A percentile compares a stretch with the other conserved stretches of the same genome.
phyloP scores from a whole-genome alignment of 1,140 invertebrate genomes.

The Drosophila chauvacae region DNA sequence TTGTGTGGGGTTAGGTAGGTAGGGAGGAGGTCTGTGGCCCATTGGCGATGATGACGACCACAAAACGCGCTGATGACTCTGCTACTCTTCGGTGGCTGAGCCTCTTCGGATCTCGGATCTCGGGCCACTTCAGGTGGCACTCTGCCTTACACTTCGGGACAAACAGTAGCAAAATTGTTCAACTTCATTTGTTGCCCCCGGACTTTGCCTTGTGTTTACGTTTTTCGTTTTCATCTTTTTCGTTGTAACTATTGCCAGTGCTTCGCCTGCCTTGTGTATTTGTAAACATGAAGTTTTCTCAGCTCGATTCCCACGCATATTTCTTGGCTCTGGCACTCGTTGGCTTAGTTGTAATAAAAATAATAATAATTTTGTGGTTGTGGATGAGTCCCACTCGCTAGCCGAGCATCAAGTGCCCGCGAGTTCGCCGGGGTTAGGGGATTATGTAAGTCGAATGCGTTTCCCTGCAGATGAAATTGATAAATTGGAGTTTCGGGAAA shows the following conservation, averaged over 20 bases:
- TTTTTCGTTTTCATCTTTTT: constrained; percentile 33
- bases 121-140: constrained; percentile 49
- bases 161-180: constrained; percentile 77
- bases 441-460: constrained; percentile 45
- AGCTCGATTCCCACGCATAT: constrained; percentile 76
- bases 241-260: constrained; percentile 28
- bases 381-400: constrained; percentile 29
- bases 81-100: constrained; percentile 40
- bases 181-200: constrained; percentile 63
- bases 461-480: constrained; percentile 38
- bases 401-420: constrained; percentile 17
- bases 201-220: constrained; percentile 43
- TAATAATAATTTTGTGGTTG: constrained; percentile 71
- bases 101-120: constrained; percentile 17
- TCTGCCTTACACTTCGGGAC: constrained; percentile 48
- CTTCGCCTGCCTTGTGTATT: constrained; percentile 46
- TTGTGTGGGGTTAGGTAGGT: constrained; percentile 26
- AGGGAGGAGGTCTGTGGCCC: background rate
- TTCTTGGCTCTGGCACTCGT: constrained; percentile 28
- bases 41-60: constrained; percentile 53
- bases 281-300: constrained; percentile 66
- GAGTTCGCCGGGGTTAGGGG: constrained; percentile 50
- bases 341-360: constrained; percentile 57
- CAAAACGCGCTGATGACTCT: constrained; percentile 65
- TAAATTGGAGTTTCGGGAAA: constrained; percentile 32